These are phyloP conservation scores for Phocoena phocoena DNA, from an alignment of 2,113 vertebrate genomes.

Conservation along the genomic window DNA sequence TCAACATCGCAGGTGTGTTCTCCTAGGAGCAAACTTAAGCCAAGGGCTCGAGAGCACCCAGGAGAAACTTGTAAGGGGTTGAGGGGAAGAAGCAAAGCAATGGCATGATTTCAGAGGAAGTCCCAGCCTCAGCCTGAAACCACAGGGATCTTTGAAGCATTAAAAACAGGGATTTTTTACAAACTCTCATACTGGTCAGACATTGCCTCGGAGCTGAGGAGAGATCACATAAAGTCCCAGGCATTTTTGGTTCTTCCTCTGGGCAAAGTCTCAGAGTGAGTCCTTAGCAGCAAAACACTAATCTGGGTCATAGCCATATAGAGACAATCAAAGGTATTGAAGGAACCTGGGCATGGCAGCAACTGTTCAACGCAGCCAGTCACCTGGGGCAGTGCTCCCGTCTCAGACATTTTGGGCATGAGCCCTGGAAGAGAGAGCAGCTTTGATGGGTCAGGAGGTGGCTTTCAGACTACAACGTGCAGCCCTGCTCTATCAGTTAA, in stretches of 20 bases:
- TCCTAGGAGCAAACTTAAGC: not conserved
- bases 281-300: not conserved
- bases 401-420: not conserved
- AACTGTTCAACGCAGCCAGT: rapidly evolving
- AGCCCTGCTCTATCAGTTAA: not conserved
- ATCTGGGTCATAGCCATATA: not conserved
- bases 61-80: not conserved
- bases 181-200: not conserved
- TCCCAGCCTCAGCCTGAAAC: not conserved
- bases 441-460: not conserved
- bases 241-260: not conserved
- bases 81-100: not conserved
- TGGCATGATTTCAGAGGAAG: not conserved
- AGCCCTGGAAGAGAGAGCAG: not conserved
- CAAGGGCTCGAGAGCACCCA: not conserved
- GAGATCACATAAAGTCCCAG: not conserved
- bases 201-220: not conserved
- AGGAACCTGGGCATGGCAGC: not conserved
- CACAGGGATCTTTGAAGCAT: not conserved
- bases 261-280: not conserved
- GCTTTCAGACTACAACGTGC: not conserved
- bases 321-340: not conserved
- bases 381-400: not conserved
- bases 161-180: not conserved
- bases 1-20: not conserved